Evolutionary conservation across 2,797 vertebrate genomes (phyloP), one percentile per base, ranked within the genome.

Genomic region (Melanotaenia trifasciata): DNA sequence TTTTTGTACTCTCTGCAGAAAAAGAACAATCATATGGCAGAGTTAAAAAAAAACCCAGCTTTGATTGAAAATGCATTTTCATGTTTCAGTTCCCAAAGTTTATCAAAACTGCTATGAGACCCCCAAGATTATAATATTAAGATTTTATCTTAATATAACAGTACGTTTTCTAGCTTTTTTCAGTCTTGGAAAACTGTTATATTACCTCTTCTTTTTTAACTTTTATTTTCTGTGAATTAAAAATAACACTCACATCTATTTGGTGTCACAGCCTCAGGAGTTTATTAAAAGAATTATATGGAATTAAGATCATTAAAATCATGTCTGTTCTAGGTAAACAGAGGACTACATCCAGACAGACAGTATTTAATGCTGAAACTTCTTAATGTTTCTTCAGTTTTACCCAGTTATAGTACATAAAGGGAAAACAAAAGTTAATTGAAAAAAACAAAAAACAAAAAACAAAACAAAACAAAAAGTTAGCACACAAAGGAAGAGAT

Each of bases 211-310:
- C 45, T 59, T 11, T 11, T 47, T 45, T 20, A 30, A 5, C 2
- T 35, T 58, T 59, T 5, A 5, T 35, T 53, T 54, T 30, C 24
- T 5, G 70, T 3, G 59, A 51, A 40, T 1, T n/a, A n/a, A 66
- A 59, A 70, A 84, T 12, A 67, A 69, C 51, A 50, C 14, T 45
- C 26, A 79, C 13, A 30, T 64, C n/a, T 66, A 30, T 35, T 66
- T 26, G 40, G 62, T 73, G 70, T 86, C 56, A 73, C 80, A 80
- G 70, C 59, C 43, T 83, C 67, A 53, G 62, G 68, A 73, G 57
- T 93, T 93, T 91, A 93, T 91, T 92, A 64, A 30, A 89, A 76
- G 66, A 65, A 66, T 86, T 65, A 76, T 67, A 79, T 51, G 50
- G 51, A 77, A 58, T 68, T 28, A 79, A 67, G 53, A 64, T 68